phyloP scores from a whole-genome alignment of 2,797 vertebrate genomes.

The Champsocephalus esox region DNA sequence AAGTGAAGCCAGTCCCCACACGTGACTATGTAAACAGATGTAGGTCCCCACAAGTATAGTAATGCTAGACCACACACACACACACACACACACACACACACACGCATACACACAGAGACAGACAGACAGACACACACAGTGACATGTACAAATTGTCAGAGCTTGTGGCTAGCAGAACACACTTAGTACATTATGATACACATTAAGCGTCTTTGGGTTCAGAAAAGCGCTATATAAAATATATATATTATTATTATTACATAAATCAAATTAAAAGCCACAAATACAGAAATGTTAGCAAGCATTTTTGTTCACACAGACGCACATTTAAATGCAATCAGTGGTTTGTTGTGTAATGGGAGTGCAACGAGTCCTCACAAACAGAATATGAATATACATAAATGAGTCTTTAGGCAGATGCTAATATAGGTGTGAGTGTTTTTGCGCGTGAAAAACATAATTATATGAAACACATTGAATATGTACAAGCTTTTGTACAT shows the following conservation, averaged over 20 bases:
- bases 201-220: too few species aligned
- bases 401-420: not conserved
- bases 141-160: slow-evolving; percentile 7
- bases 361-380: not conserved
- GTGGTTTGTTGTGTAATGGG: not conserved
- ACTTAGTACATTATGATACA: slow-evolving; percentile 10
- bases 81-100: not conserved
- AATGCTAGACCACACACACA: not conserved
- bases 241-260: too few species aligned
- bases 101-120: slow-evolving; percentile 1
- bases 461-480: slow-evolving; percentile 16
- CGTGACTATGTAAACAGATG: too few species aligned
- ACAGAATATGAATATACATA: slow-evolving; percentile 9
- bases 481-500: slow-evolving; percentile 11
- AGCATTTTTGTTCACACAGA: slow-evolving; percentile 2
- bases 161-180: not conserved
- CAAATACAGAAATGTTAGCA: slow-evolving; percentile 14
- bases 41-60: too few species aligned
- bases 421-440: not conserved
- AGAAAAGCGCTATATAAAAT: too few species aligned
- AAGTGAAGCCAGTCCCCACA: too few species aligned
- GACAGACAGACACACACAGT: not conserved
- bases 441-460: not conserved
- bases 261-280: slow-evolving; percentile 37
- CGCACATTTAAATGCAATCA: slow-evolving; percentile 34